Evolutionary conservation across 2,888 invertebrate genomes (phyloP), one percentile per base, ranked within the genome.

Genomic region (Dinocampus coccinellae): DNA sequence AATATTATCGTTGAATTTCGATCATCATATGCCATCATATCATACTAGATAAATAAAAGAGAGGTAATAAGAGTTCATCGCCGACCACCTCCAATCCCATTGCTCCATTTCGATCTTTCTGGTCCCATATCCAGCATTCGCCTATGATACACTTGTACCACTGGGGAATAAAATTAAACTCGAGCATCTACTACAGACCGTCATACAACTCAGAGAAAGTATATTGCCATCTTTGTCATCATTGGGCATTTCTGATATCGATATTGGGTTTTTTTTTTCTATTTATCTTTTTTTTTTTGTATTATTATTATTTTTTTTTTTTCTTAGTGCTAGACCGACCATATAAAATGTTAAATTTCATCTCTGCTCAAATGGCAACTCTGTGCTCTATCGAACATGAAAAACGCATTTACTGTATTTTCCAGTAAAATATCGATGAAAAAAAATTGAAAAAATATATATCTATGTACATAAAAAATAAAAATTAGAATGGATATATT

Each of bases 81-180:
- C 3, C 11, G 13, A 39, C n/a, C 47, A 6, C n/a, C 4, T n/a
- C n/a, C 39, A n/a, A 13, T 39, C 13, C 16, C 42, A 1, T n/a
- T 47, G 16, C 47, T 47, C 16, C 7, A n/a, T 3, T 9, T 47
- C 47, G n/a, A 7, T 47, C 47, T 47, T 47, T 69, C 42, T 58
- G 53, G 63, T 71, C 61, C 53, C 65, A 71, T 66, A 60, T 66
- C 61, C 60, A 24, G 64, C 52, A 61, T 53, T 60, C 60, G 36
- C 53, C 34, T 60, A 11, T 71, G 66, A 71, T 71, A 66, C 70
- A 71, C 66, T n/a, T 71, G 66, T 65, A 61, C 39, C 70, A 71
- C 70, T 22, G 36, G 70, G 70, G 70, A 71, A 71, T 71, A 66
- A 66, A 71, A 71, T 33, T 61, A 66, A 66, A 66, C 70, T 71